Evolutionary conservation across 2,797 vertebrate genomes (phyloP).

Genomic region (Peromyscus melanophrys): DNA sequence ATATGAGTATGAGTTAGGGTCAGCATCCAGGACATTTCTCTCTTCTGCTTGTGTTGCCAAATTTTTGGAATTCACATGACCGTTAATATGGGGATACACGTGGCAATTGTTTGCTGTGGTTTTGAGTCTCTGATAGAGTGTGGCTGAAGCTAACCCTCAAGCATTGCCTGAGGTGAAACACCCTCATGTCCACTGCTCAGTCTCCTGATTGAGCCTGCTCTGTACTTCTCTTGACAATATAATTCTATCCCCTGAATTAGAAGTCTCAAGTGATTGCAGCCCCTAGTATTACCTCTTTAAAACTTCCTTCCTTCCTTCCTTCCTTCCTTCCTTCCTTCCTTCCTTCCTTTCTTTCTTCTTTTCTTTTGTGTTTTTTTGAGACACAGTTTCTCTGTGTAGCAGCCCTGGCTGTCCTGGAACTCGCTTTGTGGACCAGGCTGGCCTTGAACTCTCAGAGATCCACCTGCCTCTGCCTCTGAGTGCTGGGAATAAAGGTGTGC

Average conservation of each 20-base stretch:
- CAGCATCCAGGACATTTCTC: not conserved
- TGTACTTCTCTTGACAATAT: not conserved
- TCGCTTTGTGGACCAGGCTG: no score
- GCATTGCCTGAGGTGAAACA: not conserved
- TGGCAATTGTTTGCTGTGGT: not conserved
- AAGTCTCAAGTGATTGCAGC: constrained; percentile 36
- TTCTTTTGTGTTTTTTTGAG: no score
- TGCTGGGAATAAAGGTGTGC: not conserved
- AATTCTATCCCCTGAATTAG: constrained; percentile 33
- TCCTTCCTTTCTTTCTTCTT: not conserved
- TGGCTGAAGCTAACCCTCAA: not conserved
- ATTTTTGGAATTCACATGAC: constrained; percentile 4
- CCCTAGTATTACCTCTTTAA: not conserved
- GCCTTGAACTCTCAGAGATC: no score
- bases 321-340: not conserved
- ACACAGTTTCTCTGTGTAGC: no score
- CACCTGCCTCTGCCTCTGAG: no score
- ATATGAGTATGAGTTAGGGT: not conserved
- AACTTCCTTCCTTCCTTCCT: not conserved
- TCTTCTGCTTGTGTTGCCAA: not conserved
- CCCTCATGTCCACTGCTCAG: not conserved
- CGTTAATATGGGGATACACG: not conserved
- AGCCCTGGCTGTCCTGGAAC: no score
- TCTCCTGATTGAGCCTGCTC: not conserved
- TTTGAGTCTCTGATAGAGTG: not conserved